These are phyloP conservation scores for Drosophila lacertosa DNA, from an alignment of 1,140 invertebrate species.

Conservation along the genomic window DNA sequence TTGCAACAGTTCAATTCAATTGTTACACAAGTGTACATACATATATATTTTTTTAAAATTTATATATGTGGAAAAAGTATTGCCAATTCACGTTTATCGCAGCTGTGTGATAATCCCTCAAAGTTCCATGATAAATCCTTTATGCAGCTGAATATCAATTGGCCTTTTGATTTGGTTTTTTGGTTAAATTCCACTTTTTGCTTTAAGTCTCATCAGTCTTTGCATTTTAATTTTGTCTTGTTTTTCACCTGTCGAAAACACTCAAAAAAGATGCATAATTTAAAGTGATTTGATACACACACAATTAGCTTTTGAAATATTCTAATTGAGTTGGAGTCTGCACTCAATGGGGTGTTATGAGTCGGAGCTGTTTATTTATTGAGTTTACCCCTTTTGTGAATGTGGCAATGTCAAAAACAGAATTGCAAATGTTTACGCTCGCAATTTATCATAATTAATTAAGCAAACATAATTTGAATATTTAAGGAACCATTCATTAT, in stretches of 20 bases:
- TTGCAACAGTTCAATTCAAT: constrained; percentile 72
- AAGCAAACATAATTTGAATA: constrained; percentile 32
- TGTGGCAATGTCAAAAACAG: constrained; percentile 36
- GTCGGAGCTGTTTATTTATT: constrained; percentile 24
- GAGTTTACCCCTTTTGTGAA: constrained; percentile 24
- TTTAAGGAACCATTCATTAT: background rate
- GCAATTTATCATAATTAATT: constrained; percentile 39
- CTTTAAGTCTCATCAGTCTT: background rate
- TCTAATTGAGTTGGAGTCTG: constrained; percentile 42
- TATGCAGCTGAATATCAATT: background rate
- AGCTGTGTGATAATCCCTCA: background rate
- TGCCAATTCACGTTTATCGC: background rate
- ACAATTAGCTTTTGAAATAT: constrained; percentile 38
- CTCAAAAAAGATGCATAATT: constrained; percentile 21
- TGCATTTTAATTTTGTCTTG: background rate
- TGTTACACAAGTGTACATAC: constrained; percentile 34
- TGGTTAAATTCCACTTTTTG: background rate
- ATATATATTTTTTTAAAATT: too few species aligned
- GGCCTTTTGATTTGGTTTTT: background rate
- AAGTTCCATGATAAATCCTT: background rate
- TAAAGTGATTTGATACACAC: constrained; percentile 25
- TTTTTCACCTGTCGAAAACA: constrained; percentile 33
- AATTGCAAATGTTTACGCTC: constrained; percentile 26
- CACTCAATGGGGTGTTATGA: constrained; percentile 40
- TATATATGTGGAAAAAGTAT: background rate